phyloP scores from a whole-genome alignment of 2,113 vertebrate species.

The Willisornis vidua region DNA sequence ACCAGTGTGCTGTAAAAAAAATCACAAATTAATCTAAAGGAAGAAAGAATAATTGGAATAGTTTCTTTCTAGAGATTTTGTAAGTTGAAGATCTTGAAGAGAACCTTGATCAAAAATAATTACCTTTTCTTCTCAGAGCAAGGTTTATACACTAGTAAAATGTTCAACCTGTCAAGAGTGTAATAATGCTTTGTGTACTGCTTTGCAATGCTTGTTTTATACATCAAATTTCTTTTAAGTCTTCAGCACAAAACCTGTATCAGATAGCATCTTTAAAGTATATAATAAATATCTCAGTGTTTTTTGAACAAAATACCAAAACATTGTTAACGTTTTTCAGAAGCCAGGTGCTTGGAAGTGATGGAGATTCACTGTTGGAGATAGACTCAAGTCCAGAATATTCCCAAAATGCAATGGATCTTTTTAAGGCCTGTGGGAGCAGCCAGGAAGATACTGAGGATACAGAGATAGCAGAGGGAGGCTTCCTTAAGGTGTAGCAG shows the following conservation, averaged over 20 bases:
- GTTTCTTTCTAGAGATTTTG: neutral
- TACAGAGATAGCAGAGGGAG: constrained; percentile 73
- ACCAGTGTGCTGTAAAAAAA: neutral
- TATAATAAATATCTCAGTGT: neutral
- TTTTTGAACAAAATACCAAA: constrained; percentile 51
- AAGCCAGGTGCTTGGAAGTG: constrained; percentile 79
- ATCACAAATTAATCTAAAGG: neutral
- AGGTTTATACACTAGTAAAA: neutral
- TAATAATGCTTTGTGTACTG: neutral
- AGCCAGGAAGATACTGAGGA: constrained; percentile 74
- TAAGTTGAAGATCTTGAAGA: neutral
- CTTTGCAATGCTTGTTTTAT: neutral
- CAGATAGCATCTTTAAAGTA: neutral
- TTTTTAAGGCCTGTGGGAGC: constrained; percentile 73
- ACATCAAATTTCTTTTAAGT: neutral
- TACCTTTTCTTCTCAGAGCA: neutral
- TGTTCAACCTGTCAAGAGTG: neutral
- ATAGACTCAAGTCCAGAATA: constrained; percentile 80
- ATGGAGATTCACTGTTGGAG: constrained; percentile 78
- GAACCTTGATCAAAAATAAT: neutral
- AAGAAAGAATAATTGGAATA: neutral
- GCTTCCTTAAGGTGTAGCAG: constrained; percentile 64
- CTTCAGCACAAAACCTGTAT: neutral
- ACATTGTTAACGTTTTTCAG: constrained; percentile 72
- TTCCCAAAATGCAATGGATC: constrained; percentile 69